phyloP scores from a whole-genome alignment of 1,140 invertebrate genomes.

The Cephus cinctus region DNA sequence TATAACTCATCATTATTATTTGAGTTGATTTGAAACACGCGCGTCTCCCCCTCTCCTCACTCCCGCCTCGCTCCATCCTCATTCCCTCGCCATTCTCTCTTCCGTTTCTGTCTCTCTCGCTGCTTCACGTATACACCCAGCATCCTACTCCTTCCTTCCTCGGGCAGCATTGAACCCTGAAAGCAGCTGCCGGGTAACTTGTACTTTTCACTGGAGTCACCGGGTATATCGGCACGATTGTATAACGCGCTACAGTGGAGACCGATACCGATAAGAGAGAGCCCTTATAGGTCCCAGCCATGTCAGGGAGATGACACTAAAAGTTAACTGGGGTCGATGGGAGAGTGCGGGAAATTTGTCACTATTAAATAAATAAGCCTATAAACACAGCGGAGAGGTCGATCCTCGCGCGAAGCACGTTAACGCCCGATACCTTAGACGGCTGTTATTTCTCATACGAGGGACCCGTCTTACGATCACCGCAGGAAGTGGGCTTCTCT shows the following conservation, averaged over 20 bases:
- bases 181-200: too few relatives aligned
- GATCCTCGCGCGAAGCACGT: constrained; percentile 50
- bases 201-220: too few relatives aligned
- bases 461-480: constrained; percentile 42
- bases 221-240: too few relatives aligned
- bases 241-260: too few relatives aligned
- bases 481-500: constrained; percentile 4
- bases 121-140: neutral
- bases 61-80: neutral
- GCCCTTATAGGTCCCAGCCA: too few relatives aligned
- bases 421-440: constrained; percentile 50
- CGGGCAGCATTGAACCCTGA: too few relatives aligned
- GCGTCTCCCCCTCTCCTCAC: constrained; percentile 21
- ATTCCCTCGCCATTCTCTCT: constrained; percentile 12
- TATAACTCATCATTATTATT: constrained; percentile 50
- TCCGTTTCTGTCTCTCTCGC: neutral
- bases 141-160: neutral
- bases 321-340: too few relatives aligned
- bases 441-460: constrained; percentile 55
- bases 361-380: constrained; percentile 57
- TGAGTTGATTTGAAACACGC: constrained; percentile 45
- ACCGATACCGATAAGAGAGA: too few relatives aligned
- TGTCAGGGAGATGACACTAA: too few relatives aligned
- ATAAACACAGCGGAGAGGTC: constrained; percentile 54
- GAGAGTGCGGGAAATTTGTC: constrained; percentile 47